Base-by-base conservation (phyloP, 1,140 invertebrate species). In the Hesperophylax magnus region DNA sequence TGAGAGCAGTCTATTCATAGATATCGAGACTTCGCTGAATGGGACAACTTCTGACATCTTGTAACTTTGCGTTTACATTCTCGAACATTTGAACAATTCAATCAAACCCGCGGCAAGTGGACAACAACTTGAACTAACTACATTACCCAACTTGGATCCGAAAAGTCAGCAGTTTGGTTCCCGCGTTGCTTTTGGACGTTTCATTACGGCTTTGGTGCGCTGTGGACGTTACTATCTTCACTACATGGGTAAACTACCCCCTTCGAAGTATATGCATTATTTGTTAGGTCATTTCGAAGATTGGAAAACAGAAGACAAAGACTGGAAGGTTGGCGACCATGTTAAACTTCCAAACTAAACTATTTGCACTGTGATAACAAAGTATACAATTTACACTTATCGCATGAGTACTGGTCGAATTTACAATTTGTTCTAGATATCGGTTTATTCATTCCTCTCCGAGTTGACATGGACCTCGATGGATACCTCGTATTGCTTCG, bases 161-260 rank as follows among this genome's bases (percentile, higher is more conserved):
- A 67, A 31, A 34, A 67, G 31, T 67, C 63, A 67, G 63, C 63
- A 67, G 11, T 67, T 67, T 39, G n/a, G 63, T 67, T 67, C 31
- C 63, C 17, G 58, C n/a, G 58, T 1, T 4, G 9, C 11, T 11
- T 47, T 47, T 47, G 39, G 11, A 47, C 39, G 39, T 47, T 47
- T 47, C 9, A 47, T 1, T 47, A 14, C 39, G n/a, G 58, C 58
- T 61, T 22, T 20, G 9, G 58, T 61, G 18, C 18, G 22, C 56
- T 61, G 24, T 20, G 58, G 17, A 22, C 58, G 9, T 61, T 61
- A n/a, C n/a, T 4, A 7, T 6, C 9, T 8, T 24, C 24, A 24
- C 58, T 61, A 8, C 24, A 20, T 60, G 18, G 20, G 11, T 3
- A 24, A 61, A 61, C 58, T 61, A 61, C 54, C 20, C 18, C 56